Base-by-base conservation (phyloP, 2,113 vertebrate genomes). In the Tragelaphus imberbis region DNA sequence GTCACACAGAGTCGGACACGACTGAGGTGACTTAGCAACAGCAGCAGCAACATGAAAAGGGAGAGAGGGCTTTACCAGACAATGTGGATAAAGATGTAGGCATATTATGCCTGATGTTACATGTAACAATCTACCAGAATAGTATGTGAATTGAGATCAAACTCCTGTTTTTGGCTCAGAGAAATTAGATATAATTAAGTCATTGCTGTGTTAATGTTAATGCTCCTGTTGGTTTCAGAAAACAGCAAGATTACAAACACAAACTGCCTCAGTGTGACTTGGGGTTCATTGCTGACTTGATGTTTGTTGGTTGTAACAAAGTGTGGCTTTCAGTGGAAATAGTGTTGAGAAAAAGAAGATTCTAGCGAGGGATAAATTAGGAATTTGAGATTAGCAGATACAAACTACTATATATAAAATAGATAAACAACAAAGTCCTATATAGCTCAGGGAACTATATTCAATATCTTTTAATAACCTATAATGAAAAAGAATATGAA, bases 131-230 rank as follows among this genome's bases (percentile, higher is more conserved):
- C 81, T 92, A 55, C 87, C 61, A 68, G 40, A 97, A 75, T 5
- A 85, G 33, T 36, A 14, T 47, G 30, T 28, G 94, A 90, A 53
- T 63, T 81, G 94, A 94, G 63, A 79, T 93, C 51, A 63, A 53
- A 79, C 28, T 84, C 55, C 36, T 14, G 8, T 30, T 84, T 94
- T n/a, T 61, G 44, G 51, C 44, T 56, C 59, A 84, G 92, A 88
- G 53, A 88, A 97, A 93, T 85, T 55, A 91, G 47, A 77, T 59
- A 68, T 84, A 56, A 94, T 82, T 49, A 91, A 94, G 25, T 87
- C 71, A 36, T 65, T 49, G 61, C 33, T 91, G 15, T 92, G 28
- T 63, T 88, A n/a, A 63, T 8, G 51, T 89, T 82, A 82, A 59
- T 80, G 82, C n/a, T 84, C 58, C 71, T 61, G 25, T 49, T 80